Conservation (phyloP, 2,797 vertebrate species). For the Parotocinclus haroldoi region DNA sequence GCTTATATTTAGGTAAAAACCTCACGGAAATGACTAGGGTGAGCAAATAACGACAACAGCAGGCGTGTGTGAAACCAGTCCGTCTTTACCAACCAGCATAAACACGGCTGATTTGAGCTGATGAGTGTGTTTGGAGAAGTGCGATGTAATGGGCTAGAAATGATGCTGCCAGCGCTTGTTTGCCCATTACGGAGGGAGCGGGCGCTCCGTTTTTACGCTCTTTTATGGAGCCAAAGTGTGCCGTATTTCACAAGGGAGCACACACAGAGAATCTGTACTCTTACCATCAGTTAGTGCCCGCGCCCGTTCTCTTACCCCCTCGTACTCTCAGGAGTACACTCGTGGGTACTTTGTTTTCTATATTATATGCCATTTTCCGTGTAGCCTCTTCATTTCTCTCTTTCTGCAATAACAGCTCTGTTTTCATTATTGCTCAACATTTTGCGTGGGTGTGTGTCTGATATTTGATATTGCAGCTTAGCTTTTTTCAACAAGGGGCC, state of each 20-base stretch:
- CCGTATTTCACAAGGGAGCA: neutral
- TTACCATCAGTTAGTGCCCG: too few relatives aligned
- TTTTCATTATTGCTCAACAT: too few relatives aligned
- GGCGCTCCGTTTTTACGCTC: neutral
- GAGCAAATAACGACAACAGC: neutral
- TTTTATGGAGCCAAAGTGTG: neutral
- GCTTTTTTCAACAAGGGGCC: too few relatives aligned
- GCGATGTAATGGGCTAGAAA: constrained; percentile 13
- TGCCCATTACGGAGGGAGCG: neutral
- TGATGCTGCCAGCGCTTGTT: neutral
- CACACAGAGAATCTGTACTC: neutral
- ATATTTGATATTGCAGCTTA: too few relatives aligned
- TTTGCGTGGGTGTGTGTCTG: too few relatives aligned
- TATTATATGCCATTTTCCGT: too few relatives aligned
- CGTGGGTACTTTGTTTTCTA: neutral
- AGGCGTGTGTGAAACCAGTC: constrained; percentile 1
- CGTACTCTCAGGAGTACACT: too few relatives aligned
- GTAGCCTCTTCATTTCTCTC: too few relatives aligned
- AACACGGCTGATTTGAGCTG: constrained; percentile 1
- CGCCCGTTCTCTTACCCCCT: too few relatives aligned
- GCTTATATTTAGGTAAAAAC: too few relatives aligned
- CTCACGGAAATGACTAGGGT: too few relatives aligned
- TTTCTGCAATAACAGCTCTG: too few relatives aligned
- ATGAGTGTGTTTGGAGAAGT: neutral
- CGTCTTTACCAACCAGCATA: constrained; percentile 1